Percentiles rank a stretch among this genome's conserved stretches.
Conservation (phyloP, 2,113 vertebrate species). For the Picathartes gymnocephalus region DNA sequence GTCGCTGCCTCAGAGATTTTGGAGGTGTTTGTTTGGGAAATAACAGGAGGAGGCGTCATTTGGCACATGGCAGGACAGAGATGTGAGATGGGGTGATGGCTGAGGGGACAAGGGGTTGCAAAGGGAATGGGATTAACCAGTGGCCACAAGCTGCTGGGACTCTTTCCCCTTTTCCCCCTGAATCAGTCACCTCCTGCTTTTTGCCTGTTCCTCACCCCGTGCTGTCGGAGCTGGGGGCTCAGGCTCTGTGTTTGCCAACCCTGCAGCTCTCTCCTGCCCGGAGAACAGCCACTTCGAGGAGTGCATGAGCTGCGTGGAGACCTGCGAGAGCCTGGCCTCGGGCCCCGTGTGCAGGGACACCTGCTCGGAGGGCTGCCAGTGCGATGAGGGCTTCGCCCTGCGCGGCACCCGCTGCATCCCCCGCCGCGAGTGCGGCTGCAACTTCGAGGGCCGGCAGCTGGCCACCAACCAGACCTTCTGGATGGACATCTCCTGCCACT, state of each 20-base stretch:
- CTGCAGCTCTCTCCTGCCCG: conserved; percentile 87
- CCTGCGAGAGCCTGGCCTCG: conserved; percentile 81
- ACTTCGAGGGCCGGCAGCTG: conserved; percentile 82
- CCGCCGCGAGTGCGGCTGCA: conserved; percentile 88
- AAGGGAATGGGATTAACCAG: background rate
- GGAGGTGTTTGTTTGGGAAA: background rate
- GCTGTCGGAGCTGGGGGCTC: background rate
- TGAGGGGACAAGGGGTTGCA: background rate
- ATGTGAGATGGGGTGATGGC: background rate
- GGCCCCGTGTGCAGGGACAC: conserved; percentile 80
- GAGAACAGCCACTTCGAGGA: conserved; percentile 96
- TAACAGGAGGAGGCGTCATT: accelerated
- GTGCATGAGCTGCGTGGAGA: conserved; percentile 87
- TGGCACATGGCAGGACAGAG: accelerated
- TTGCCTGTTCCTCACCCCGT: accelerated
- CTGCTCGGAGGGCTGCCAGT: conserved; percentile 91
- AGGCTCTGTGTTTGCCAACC: background rate
- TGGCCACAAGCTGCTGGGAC: too few species aligned
- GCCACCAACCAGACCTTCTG: conserved; percentile 94
- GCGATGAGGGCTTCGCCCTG: conserved; percentile 86
- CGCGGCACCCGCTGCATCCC: conserved; percentile 80
- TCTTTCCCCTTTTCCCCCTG: accelerated
- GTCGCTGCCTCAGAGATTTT: background rate
- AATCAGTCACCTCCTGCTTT: accelerated
- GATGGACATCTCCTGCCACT: conserved; percentile 92